Conservation (phyloP, 92 coral and sea anemone species). For the Palythoa grandiflora region DNA sequence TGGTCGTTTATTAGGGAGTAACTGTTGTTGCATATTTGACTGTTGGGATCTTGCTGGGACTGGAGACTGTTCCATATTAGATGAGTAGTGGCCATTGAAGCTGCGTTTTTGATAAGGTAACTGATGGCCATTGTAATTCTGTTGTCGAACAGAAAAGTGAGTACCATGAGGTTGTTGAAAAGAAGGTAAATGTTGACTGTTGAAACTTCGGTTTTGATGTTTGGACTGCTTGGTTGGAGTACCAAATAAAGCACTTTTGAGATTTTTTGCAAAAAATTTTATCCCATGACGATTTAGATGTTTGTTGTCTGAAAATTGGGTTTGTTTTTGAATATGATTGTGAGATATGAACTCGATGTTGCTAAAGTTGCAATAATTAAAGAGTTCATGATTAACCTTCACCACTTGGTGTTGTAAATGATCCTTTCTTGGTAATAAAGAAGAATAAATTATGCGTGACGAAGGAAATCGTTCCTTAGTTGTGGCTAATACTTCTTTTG, state of each 20-base stretch:
- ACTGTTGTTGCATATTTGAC: slow-evolving; percentile 10
- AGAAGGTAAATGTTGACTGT: not conserved
- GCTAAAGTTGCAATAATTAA: slow-evolving; percentile 1
- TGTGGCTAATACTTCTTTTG: slow-evolving; percentile 14
- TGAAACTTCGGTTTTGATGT: not conserved
- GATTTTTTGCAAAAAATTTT: slow-evolving; percentile 55
- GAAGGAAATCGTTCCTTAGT: slow-evolving; percentile 22
- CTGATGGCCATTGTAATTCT: not conserved
- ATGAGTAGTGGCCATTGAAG: not conserved
- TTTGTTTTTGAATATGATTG: slow-evolving; percentile 37
- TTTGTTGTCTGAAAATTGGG: slow-evolving; percentile 32
- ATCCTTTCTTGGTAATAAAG: slow-evolving; percentile 58
- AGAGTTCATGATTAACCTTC: slow-evolving; percentile 32
- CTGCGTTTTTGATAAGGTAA: not conserved
- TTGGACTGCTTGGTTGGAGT: slow-evolving; percentile 33
- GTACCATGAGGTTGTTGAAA: not conserved
- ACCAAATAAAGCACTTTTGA: slow-evolving; percentile 54
- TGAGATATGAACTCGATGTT: slow-evolving; percentile 32
- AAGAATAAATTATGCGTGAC: slow-evolving; percentile 44
- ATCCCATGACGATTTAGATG: slow-evolving; percentile 51
- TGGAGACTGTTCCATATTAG: not conserved
- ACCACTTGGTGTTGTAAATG: not conserved
- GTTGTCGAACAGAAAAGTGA: not conserved
- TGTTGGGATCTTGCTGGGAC: not conserved
- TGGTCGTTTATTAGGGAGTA: not conserved